phyloP scores from a whole-genome alignment of 2,797 vertebrate genomes.

The Sardinella longiceps region DNA sequence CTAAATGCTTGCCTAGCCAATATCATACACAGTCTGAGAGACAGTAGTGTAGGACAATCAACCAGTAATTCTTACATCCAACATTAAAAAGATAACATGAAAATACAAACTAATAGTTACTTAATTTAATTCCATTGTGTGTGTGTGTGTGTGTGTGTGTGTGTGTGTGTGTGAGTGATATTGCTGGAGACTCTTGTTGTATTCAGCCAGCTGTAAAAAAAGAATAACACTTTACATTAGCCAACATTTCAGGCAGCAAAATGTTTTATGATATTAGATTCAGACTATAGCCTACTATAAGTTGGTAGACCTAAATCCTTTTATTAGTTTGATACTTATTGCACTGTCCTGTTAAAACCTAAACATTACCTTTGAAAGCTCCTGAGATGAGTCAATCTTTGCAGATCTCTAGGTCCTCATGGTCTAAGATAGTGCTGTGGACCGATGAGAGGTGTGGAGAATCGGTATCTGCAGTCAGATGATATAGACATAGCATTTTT shows the following conservation, averaged over 20 bases:
- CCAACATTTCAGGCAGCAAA: not conserved
- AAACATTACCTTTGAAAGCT: not conserved
- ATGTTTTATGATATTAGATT: not conserved
- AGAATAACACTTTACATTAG: not conserved
- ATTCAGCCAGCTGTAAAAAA: not conserved
- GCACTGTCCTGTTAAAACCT: not conserved
- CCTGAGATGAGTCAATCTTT: slow-evolving; percentile 41
- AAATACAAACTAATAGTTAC: not conserved
- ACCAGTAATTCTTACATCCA: not conserved
- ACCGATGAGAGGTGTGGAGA: slow-evolving; percentile 54
- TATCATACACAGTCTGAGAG: too few species aligned
- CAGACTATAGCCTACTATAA: too few species aligned
- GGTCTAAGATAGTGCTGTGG: slow-evolving; percentile 53
- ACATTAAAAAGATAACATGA: not conserved
- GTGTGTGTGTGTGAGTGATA: too few species aligned
- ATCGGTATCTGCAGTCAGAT: slow-evolving; percentile 52
- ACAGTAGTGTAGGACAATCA: too few species aligned
- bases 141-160: not conserved
- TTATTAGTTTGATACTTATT: too few species aligned
- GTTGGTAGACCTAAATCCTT: too few species aligned
- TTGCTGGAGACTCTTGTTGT: slow-evolving; percentile 1
- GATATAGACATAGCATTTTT: not conserved
- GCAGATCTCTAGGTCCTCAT: slow-evolving; percentile 50
- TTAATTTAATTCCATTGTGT: not conserved
- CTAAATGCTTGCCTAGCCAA: not conserved